These are phyloP conservation scores for Melolontha melolontha DNA, from an alignment of 2,888 invertebrate genomes.

Conservation along the genomic window DNA sequence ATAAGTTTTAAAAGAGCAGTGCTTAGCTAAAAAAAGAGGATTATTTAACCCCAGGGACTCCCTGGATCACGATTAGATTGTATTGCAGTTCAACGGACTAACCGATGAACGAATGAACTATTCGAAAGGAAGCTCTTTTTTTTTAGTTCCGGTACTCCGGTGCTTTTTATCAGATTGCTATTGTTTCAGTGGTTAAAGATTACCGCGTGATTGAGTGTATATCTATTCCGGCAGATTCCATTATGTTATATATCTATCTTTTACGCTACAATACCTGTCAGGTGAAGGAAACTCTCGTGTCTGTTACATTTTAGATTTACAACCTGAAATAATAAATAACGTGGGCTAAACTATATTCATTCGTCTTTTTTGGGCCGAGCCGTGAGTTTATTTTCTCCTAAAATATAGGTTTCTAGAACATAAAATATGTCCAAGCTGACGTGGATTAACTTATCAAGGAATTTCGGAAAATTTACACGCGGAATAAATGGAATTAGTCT, in stretches of 20 bases:
- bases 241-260: constrained; percentile 27
- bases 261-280: constrained; percentile 12
- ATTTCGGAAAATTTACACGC: too few relatives aligned
- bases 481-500: too few relatives aligned
- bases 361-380: too few relatives aligned
- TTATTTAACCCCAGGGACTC: not conserved
- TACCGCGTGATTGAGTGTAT: not conserved
- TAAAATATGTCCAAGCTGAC: not conserved
- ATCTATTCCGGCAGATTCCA: constrained; percentile 33
- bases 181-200: constrained; percentile 7
- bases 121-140: not conserved
- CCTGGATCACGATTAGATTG: constrained; percentile 2
- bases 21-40: not conserved
- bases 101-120: constrained; percentile 9
- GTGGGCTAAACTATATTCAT: too few relatives aligned
- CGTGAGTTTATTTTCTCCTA: too few relatives aligned
- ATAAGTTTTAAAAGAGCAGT: not conserved
- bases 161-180: constrained; percentile 20
- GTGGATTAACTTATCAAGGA: too few relatives aligned
- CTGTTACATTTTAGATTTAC: not conserved
- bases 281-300: not conserved
- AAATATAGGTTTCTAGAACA: too few relatives aligned
- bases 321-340: constrained; percentile 13
- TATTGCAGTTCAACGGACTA: constrained; percentile 27
- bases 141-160: not conserved